A percentile compares a stretch with the other conserved stretches of the same genome.
These are phyloP conservation scores for Drosophila simulans DNA, from an alignment of 1,140 invertebrate species.

Conservation along the genomic window DNA sequence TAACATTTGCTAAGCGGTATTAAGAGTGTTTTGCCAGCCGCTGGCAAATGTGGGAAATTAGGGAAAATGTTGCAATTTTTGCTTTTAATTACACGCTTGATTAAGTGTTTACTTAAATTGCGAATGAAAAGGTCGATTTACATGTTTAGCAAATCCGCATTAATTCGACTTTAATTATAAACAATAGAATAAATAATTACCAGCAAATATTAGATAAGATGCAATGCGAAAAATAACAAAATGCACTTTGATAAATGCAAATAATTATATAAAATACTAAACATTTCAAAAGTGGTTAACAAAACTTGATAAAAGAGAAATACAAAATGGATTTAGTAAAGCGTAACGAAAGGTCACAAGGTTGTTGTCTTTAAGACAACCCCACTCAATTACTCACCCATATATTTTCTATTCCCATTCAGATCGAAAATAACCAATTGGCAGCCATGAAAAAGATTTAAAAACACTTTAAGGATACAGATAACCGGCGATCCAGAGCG, in stretches of 20 bases:
- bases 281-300: no score
- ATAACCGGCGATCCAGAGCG: background rate
- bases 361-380: conserved; percentile 37
- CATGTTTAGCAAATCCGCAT: no score
- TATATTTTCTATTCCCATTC: conserved; percentile 17
- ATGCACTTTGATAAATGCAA: no score
- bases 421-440: conserved; percentile 9
- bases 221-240: background rate
- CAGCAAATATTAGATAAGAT: background rate
- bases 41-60: conserved; percentile 9
- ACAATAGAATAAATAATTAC: background rate
- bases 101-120: background rate
- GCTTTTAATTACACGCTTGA: background rate
- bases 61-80: background rate
- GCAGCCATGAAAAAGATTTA: conserved; percentile 28
- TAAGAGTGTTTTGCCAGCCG: background rate
- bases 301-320: background rate
- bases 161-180: no score
- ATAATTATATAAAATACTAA: no score
- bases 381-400: conserved; percentile 15
- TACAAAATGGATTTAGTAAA: background rate
- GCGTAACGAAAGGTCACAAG: conserved; percentile 46
- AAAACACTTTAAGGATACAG: background rate
- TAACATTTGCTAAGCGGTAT: conserved; percentile 20
- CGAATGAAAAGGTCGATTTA: background rate